phyloP scores from a whole-genome alignment of 2,113 vertebrate species.

The Struthidea cinerea region DNA sequence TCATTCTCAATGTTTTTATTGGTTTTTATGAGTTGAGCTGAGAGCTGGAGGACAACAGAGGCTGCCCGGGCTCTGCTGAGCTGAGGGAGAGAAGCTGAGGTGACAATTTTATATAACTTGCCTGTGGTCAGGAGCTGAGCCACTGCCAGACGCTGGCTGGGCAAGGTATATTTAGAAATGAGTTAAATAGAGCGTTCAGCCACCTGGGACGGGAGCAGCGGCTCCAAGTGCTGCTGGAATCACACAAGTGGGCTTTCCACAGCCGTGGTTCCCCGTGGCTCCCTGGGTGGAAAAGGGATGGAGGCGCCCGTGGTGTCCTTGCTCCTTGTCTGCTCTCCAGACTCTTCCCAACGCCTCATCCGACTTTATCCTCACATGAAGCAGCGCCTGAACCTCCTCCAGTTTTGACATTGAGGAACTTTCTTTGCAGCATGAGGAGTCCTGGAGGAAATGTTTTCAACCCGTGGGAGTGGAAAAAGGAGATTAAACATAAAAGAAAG shows the following conservation, averaged over 20 bases:
- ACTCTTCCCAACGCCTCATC: rapidly evolving
- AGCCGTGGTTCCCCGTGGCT: rapidly evolving
- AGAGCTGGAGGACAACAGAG: background rate
- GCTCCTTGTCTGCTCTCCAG: background rate
- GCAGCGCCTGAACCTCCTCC: background rate
- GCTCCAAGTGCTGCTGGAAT: background rate
- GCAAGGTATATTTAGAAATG: conserved; percentile 21
- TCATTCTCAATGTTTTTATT: background rate
- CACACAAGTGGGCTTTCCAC: background rate
- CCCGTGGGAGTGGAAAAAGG: background rate
- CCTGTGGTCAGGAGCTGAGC: background rate
- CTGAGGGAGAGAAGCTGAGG: background rate
- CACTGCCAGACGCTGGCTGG: background rate
- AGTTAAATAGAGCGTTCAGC: background rate
- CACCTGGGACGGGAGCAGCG: background rate
- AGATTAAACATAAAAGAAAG: background rate
- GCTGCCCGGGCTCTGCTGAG: background rate
- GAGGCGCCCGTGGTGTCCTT: background rate
- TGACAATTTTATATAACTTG: conserved; percentile 24
- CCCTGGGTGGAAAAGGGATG: background rate
- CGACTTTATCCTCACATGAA: rapidly evolving
- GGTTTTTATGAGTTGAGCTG: background rate
- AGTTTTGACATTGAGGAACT: background rate
- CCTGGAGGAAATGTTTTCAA: background rate
- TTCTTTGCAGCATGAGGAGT: background rate